A percentile compares a stretch with the other conserved stretches of the same genome.
phyloP scores from a whole-genome alignment of 1,140 invertebrate genomes.

The Temnothorax longispinosus region DNA sequence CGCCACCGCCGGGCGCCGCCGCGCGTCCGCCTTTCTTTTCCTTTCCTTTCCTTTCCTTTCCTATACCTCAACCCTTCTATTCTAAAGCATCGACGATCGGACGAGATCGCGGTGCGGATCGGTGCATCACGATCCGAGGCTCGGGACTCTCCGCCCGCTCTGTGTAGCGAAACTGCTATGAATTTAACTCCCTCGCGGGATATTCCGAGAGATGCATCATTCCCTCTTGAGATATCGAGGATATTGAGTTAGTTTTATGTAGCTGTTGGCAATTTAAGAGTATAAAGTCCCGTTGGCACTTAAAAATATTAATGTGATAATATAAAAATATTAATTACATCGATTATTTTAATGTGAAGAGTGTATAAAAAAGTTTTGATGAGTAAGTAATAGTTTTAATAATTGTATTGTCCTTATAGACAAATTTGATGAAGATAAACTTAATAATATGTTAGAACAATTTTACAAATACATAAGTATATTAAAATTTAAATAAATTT shows the following conservation, averaged over 20 bases:
- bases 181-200: not conserved
- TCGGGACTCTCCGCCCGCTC: not conserved
- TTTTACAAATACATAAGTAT: not conserved
- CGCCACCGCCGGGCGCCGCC: not conserved
- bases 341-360: not conserved
- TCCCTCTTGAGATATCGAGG: not conserved
- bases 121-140: not conserved
- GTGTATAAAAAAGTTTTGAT: not conserved
- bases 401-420: not conserved
- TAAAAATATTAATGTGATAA: not conserved
- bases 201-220: slow-evolving; percentile 3
- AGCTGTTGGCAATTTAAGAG: not conserved
- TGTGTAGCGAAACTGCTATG: not conserved
- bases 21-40: not conserved
- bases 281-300: not conserved
- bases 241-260: not conserved
- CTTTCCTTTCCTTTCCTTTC: not conserved
- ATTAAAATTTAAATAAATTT: not conserved
- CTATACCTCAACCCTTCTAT: not conserved
- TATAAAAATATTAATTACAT: no score
- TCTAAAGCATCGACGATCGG: not conserved
- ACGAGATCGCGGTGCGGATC: not conserved
- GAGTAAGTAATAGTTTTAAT: not conserved
- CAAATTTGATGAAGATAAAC: not conserved
- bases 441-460: not conserved